Conservation (phyloP, 2,888 invertebrate genomes). For the Chironomus tentans region DNA sequence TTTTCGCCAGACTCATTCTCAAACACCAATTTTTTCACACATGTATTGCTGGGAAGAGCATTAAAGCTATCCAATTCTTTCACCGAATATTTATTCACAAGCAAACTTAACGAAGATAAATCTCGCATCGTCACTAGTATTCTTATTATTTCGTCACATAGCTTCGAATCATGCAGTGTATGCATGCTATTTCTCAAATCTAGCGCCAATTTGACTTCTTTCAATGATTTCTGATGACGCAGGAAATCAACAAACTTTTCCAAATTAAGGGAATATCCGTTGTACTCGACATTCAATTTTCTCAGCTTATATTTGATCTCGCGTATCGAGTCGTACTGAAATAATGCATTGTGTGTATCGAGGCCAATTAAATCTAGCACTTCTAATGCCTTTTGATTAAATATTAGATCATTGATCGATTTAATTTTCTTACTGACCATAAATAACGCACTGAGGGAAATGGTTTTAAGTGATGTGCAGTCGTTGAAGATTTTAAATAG, state of each 20-base stretch:
- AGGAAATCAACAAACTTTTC: conserved; percentile 9
- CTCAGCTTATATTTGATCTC: conserved; percentile 9
- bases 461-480: conserved; percentile 3
- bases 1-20: conserved; percentile 18
- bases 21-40: neutral
- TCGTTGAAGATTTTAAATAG: conserved; percentile 16
- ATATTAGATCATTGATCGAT: conserved; percentile 22
- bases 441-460: conserved; percentile 10
- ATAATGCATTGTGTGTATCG: conserved; percentile 14
- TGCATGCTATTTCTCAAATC: conserved; percentile 14
- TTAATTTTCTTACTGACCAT: conserved; percentile 19
- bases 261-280: conserved; percentile 14
- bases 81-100: conserved; percentile 17
- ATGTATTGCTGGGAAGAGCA: neutral
- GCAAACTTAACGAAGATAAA: conserved; percentile 10
- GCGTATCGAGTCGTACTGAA: neutral
- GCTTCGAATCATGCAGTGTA: conserved; percentile 4
- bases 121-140: neutral
- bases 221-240: neutral
- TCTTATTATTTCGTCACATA: conserved; percentile 22
- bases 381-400: conserved; percentile 18
- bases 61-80: neutral
- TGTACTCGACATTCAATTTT: conserved; percentile 19
- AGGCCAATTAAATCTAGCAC: conserved; percentile 19
- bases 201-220: conserved; percentile 19